These are phyloP conservation scores for Lacanobia wlatinum DNA, from an alignment of 2,888 invertebrate genomes.

Conservation along the genomic window DNA sequence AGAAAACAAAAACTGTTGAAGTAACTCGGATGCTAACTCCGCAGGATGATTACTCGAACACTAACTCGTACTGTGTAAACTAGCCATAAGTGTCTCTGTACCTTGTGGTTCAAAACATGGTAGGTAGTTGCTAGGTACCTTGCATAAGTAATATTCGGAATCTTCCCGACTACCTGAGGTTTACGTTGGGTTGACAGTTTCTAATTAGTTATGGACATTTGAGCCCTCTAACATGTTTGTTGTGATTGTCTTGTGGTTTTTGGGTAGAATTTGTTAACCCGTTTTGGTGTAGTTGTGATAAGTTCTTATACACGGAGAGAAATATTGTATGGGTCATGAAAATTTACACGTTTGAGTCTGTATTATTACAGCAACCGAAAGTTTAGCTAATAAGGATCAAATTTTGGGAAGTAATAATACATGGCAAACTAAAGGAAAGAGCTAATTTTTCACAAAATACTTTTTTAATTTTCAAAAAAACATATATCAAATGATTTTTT, in stretches of 20 bases:
- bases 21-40: too few species aligned
- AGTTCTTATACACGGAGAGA: background rate
- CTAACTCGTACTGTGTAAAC: too few species aligned
- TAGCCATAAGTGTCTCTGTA: background rate
- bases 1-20: too few species aligned
- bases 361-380: too few species aligned
- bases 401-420: too few species aligned
- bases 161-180: slow-evolving; percentile 23
- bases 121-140: slow-evolving; percentile 4
- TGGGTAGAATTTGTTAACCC: slow-evolving; percentile 30
- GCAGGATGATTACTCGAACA: too few species aligned
- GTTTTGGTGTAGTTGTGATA: slow-evolving; percentile 12
- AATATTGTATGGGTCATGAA: background rate
- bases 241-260: slow-evolving; percentile 44
- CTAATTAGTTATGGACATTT: slow-evolving; percentile 45
- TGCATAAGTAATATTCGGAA: slow-evolving; percentile 27
- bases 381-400: too few species aligned
- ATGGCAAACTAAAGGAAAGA: too few species aligned
- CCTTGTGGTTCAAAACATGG: background rate
- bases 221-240: slow-evolving; percentile 30
- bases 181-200: slow-evolving; percentile 44
- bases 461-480: too few species aligned
- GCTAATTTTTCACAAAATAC: too few species aligned
- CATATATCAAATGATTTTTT: too few species aligned
- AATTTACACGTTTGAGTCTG: background rate